Percentiles rank a stretch among this genome's conserved stretches.
These are phyloP conservation scores for Drymodes brunneopygia DNA, from an alignment of 2,113 vertebrate genomes.

Conservation along the genomic window DNA sequence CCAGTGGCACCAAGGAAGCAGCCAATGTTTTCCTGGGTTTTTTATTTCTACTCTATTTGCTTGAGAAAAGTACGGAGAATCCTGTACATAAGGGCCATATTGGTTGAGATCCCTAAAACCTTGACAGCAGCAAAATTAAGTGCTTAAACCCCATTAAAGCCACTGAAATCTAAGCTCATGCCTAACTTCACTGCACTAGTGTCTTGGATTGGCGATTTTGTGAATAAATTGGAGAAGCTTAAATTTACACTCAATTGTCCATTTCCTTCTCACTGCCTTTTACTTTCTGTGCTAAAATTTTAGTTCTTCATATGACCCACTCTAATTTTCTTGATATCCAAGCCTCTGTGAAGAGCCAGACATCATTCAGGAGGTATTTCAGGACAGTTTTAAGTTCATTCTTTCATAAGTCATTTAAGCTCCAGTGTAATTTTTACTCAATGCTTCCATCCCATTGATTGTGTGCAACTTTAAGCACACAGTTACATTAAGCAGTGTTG, in stretches of 20 bases:
- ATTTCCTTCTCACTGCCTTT: neutral
- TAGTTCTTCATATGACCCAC: neutral
- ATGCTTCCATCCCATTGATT: neutral
- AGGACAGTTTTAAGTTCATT: neutral
- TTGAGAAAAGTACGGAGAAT: neutral
- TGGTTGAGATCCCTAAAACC: neutral
- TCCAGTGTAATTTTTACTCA: neutral
- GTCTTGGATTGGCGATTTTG: neutral
- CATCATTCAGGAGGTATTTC: neutral
- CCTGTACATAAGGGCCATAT: neutral
- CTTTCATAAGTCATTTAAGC: neutral
- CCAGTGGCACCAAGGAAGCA: neutral
- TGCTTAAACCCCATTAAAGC: neutral
- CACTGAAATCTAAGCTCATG: neutral
- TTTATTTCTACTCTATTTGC: neutral
- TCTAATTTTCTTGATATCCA: neutral
- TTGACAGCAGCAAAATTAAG: neutral
- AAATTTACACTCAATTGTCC: neutral
- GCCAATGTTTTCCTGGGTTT: neutral
- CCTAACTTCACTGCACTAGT: neutral
- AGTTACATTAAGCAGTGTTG: neutral
- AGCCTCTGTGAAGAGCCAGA: neutral
- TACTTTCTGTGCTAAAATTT: neutral
- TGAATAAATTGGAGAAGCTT: neutral
- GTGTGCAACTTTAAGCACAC: neutral